Conservation (phyloP, 2,113 vertebrate species). For the Oryzias woworae region DNA sequence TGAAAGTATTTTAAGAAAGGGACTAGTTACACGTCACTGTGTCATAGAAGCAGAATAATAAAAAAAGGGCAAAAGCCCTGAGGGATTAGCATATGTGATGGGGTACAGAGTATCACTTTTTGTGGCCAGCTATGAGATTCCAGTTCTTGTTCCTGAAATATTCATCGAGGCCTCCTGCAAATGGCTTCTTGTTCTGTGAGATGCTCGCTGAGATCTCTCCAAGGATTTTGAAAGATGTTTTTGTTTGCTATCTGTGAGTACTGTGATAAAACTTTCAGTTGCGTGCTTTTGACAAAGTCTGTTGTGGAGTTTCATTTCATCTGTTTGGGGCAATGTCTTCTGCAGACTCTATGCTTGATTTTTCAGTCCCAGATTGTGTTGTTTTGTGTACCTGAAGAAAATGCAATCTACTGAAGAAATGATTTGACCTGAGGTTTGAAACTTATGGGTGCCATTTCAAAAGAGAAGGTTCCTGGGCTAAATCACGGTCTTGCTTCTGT, state of each 20-base stretch:
- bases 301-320: too few relatives aligned
- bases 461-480: too few relatives aligned
- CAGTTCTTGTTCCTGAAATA: constrained; percentile 6
- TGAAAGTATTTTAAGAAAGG: background rate
- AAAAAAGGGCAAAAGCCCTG: background rate
- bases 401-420: too few relatives aligned
- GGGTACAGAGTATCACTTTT: background rate
- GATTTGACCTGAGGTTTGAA: too few relatives aligned
- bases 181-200: background rate
- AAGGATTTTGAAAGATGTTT: background rate
- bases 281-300: background rate
- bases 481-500: too few relatives aligned
- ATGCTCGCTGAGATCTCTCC: background rate
- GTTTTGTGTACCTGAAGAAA: too few relatives aligned
- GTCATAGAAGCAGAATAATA: background rate
- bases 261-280: background rate
- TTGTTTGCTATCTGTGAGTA: background rate
- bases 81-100: too few relatives aligned
- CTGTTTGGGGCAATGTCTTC: background rate
- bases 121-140: background rate
- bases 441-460: too few relatives aligned
- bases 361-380: background rate
- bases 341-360: background rate
- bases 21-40: too few relatives aligned
- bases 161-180: background rate